Evolutionary conservation across 30 jellyfish, hydroid and myxozoan species (phyloP).

Genomic region (Sanderia malayensis): DNA sequence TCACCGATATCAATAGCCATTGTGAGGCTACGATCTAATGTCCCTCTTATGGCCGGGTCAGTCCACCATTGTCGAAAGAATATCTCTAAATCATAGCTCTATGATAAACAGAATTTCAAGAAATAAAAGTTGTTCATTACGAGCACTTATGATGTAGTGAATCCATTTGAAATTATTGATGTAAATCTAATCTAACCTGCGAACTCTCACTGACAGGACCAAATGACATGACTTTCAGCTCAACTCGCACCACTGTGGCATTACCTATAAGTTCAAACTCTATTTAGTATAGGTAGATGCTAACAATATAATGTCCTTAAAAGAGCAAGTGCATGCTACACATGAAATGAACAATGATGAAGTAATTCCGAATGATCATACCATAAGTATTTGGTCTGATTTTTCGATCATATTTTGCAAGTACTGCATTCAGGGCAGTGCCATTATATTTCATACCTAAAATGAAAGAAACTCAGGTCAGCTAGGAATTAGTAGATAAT

Average conservation of each 20-base stretch:
- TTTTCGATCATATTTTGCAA: constrained; percentile 28
- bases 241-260: constrained; percentile 26
- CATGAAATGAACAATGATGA: too few relatives aligned
- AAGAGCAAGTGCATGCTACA: too few relatives aligned
- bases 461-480: not conserved
- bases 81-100: constrained; percentile 30
- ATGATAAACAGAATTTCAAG: too few relatives aligned
- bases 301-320: too few relatives aligned
- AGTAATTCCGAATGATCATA: too few relatives aligned
- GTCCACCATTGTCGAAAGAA: constrained; percentile 54
- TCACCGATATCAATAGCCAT: constrained; percentile 17
- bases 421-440: not conserved
- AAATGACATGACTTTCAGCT: constrained; percentile 31
- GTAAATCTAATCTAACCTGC: constrained; percentile 11
- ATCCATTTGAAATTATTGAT: too few relatives aligned
- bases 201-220: constrained; percentile 38
- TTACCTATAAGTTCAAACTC: too few relatives aligned
- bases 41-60: constrained; percentile 26
- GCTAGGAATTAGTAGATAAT: not conserved
- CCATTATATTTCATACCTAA: not conserved
- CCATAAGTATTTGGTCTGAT: constrained; percentile 42
- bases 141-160: too few relatives aligned
- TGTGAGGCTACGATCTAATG: constrained; percentile 17
- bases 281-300: too few relatives aligned
- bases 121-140: too few relatives aligned